phyloP scores from a whole-genome alignment of 2,888 invertebrate species.

The Pammene aurita region DNA sequence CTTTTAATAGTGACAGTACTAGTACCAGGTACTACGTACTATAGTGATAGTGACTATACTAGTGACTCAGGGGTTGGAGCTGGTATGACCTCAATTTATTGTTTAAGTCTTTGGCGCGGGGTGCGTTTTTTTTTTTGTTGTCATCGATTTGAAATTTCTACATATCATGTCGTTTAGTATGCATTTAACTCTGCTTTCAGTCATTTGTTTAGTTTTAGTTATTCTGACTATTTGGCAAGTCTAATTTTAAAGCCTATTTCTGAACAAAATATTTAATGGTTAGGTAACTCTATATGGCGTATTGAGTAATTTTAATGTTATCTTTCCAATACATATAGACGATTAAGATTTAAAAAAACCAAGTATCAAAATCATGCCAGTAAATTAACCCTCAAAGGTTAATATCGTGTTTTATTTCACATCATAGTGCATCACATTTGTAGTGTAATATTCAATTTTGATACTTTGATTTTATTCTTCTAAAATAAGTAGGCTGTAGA shows the following conservation, averaged over 20 bases:
- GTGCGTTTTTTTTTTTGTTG: slow-evolving; percentile 22
- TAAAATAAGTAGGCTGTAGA: too few relatives aligned
- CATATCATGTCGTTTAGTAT: slow-evolving; percentile 51
- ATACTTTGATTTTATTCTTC: too few relatives aligned
- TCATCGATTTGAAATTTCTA: slow-evolving; percentile 30
- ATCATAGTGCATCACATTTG: too few relatives aligned
- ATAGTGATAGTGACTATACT: slow-evolving; percentile 10
- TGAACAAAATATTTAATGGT: background rate
- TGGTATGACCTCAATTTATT: slow-evolving; percentile 28
- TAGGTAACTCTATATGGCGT: too few relatives aligned
- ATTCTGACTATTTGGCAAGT: slow-evolving; percentile 2
- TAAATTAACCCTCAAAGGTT: too few relatives aligned
- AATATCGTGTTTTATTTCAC: too few relatives aligned
- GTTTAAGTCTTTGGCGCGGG: slow-evolving; percentile 36
- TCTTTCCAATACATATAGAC: too few relatives aligned
- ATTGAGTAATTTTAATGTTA: too few relatives aligned
- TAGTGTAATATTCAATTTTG: too few relatives aligned
- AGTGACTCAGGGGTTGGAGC: slow-evolving; percentile 24
- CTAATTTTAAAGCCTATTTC: background rate
- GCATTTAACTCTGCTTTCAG: slow-evolving; percentile 57
- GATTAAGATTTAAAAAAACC: too few relatives aligned
- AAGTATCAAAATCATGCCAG: too few relatives aligned
- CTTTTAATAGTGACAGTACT: slow-evolving; percentile 8
- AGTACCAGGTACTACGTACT: slow-evolving; percentile 13
- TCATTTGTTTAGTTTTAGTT: slow-evolving; percentile 17